A percentile compares a stretch with the other conserved stretches of the same genome.
These are phyloP conservation scores for Acanthoscelides obtectus DNA, from an alignment of 2,888 invertebrate genomes.

Conservation along the genomic window DNA sequence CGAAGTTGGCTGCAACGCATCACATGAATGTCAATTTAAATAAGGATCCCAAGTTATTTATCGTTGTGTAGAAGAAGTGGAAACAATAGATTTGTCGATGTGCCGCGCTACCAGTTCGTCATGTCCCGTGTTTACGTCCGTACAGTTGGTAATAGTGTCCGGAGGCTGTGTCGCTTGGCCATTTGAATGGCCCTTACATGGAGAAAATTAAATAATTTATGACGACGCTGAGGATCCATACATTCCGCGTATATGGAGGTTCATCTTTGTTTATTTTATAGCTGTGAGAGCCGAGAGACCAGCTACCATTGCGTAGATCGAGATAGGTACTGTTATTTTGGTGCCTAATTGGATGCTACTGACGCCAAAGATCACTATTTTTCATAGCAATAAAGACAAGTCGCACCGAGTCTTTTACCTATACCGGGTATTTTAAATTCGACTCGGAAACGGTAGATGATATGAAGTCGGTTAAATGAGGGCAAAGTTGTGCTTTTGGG, in stretches of 20 bases:
- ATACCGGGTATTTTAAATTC: no score
- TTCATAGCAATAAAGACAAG: not conserved
- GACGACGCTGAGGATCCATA: not conserved
- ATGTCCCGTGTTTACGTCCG: slow-evolving; percentile 29
- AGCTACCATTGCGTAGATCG: not conserved
- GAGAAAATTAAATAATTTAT: slow-evolving; percentile 26
- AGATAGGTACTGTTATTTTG: not conserved
- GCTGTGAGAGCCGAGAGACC: no score
- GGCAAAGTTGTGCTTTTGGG: no score
- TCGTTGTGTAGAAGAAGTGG: slow-evolving; percentile 38
- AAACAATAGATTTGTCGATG: slow-evolving; percentile 46
- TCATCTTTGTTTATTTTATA: not conserved
- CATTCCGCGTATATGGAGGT: not conserved
- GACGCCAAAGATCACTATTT: not conserved
- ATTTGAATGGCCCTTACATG: slow-evolving; percentile 26
- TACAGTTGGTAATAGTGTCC: slow-evolving; percentile 18
- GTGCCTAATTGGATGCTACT: not conserved
- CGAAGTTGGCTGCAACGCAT: slow-evolving; percentile 20
- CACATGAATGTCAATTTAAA: slow-evolving; percentile 42
- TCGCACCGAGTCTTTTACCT: not conserved
- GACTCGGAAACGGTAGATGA: no score
- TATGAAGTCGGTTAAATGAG: no score
- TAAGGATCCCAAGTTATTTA: slow-evolving; percentile 42
- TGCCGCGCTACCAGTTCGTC: slow-evolving; percentile 41
- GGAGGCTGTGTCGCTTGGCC: slow-evolving; percentile 7